Evolutionary conservation across 2,888 invertebrate genomes (phyloP).

Genomic region (Fragum sueziense): DNA sequence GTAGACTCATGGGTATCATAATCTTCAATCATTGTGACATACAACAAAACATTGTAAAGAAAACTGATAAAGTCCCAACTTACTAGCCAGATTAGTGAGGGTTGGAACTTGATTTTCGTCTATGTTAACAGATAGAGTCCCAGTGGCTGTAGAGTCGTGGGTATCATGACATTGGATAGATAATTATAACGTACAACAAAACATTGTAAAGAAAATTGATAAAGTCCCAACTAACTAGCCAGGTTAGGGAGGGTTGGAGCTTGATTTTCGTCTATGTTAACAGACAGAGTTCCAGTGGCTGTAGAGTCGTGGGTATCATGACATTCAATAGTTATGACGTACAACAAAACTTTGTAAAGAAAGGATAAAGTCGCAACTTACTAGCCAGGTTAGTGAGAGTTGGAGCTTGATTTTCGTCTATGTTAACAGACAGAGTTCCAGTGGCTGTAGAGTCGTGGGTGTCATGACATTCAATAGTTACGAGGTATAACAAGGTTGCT

Average conservation of each 20-base stretch:
- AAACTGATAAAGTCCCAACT: background rate
- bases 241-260: no score
- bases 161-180: constrained; percentile 26
- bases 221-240: no score
- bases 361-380: constrained; percentile 6
- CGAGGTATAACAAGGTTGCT: constrained; percentile 12
- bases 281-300: no score
- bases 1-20: constrained; percentile 1
- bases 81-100: constrained; percentile 16
- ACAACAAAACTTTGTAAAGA: no score
- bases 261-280: no score
- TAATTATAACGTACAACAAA: constrained; percentile 13
- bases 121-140: constrained; percentile 17
- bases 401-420: constrained; percentile 19
- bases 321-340: no score
- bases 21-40: constrained; percentile 12
- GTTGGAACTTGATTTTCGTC: constrained; percentile 9
- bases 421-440: constrained; percentile 21
- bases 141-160: background rate
- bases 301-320: no score
- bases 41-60: no score
- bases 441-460: background rate
- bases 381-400: constrained; percentile 11
- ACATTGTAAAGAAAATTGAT: no score
- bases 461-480: constrained; percentile 23